A percentile compares a stretch with the other conserved stretches of the same genome.
These are phyloP conservation scores for Coleophora flavipennella DNA, from an alignment of 2,888 invertebrate genomes.

Conservation along the genomic window DNA sequence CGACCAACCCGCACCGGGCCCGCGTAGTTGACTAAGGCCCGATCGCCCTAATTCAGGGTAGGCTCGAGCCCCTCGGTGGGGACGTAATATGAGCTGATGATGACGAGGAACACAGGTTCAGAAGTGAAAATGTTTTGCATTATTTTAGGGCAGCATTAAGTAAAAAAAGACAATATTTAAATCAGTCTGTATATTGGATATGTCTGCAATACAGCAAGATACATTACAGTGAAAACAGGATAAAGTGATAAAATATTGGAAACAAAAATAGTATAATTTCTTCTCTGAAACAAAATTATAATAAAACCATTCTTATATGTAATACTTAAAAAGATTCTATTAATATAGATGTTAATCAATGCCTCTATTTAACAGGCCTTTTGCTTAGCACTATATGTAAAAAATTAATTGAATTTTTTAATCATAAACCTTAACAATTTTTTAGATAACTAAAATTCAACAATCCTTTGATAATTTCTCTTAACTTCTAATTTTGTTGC, in stretches of 20 bases:
- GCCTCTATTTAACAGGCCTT: constrained; percentile 67
- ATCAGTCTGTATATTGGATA: constrained; percentile 75
- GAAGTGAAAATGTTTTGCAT: no score
- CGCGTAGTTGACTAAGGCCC: no score
- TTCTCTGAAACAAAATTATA: constrained; percentile 70
- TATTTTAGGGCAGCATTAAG: no score
- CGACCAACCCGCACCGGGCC: no score
- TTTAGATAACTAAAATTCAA: constrained; percentile 67
- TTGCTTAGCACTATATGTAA: constrained; percentile 55
- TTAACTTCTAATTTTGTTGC: constrained; percentile 68
- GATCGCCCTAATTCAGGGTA: no score
- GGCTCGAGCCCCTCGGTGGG: no score
- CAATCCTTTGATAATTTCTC: constrained; percentile 62
- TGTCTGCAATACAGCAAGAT: constrained; percentile 74
- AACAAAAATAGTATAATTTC: constrained; percentile 72
- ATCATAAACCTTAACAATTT: constrained; percentile 65
- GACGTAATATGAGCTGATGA: no score
- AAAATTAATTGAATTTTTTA: constrained; percentile 54
- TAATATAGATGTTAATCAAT: constrained; percentile 69
- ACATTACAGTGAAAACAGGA: constrained; percentile 72
- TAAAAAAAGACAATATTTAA: constrained; percentile 41
- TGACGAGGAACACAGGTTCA: no score
- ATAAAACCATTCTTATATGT: constrained; percentile 63
- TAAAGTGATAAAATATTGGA: constrained; percentile 70
- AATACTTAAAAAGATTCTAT: constrained; percentile 65